Evolutionary conservation across 2,797 vertebrate genomes (phyloP).

Genomic region (Chelonia mydas): DNA sequence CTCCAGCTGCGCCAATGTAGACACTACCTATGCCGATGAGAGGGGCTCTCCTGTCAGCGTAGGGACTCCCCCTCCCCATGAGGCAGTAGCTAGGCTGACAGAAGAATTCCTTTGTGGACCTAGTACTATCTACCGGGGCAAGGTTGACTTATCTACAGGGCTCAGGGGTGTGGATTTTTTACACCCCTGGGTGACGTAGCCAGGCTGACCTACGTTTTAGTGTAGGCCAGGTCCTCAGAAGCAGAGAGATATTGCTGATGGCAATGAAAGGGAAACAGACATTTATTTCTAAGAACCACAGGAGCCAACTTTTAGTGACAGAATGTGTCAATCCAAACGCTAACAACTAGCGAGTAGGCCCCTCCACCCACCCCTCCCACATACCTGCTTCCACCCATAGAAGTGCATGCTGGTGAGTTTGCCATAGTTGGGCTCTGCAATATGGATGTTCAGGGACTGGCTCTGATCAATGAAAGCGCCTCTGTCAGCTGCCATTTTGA

Average conservation of each 20-base stretch:
- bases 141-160: not conserved
- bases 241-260: fast-evolving
- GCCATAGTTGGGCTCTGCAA: slow-evolving; percentile 97
- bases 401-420: slow-evolving; percentile 99
- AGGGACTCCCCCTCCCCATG: not conserved
- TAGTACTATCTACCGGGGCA: not conserved
- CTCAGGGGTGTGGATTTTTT: not conserved
- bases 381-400: slow-evolving; percentile 96
- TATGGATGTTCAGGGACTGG: slow-evolving; percentile 98
- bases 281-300: fast-evolving
- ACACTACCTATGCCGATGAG: not conserved
- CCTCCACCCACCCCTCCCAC: not conserved
- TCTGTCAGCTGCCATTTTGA: slow-evolving; percentile 97
- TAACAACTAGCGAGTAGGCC: fast-evolving
- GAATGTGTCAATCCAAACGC: fast-evolving
- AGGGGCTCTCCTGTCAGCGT: not conserved
- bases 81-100: not conserved
- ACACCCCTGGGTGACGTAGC: not conserved
- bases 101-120: not conserved
- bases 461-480: slow-evolving; percentile 98
- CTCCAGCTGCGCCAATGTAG: not conserved
- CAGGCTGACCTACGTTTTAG: not conserved
- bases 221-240: not conserved
- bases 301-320: fast-evolving
- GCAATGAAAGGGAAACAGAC: fast-evolving